A percentile compares a stretch with the other conserved stretches of the same genome.
Conservation (phyloP, 2,888 invertebrate genomes). For the Drosophila sordidula region DNA sequence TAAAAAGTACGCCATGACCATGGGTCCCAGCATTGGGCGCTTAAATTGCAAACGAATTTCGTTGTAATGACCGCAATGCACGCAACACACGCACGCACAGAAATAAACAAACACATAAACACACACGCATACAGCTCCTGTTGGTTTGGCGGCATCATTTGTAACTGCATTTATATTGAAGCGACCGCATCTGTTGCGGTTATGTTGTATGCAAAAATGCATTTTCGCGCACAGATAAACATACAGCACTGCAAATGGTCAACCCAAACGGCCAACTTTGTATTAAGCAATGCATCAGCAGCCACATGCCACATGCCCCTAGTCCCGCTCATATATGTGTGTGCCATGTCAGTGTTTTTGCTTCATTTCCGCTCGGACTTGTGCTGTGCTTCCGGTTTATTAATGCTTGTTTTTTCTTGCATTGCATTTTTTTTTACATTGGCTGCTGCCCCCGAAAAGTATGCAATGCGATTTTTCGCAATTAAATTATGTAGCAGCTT, state of each 20-base stretch:
- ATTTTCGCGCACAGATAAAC: conserved; percentile 81
- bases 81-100: conserved; percentile 28
- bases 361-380: conserved; percentile 70
- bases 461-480: conserved; percentile 46
- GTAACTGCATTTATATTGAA: conserved; percentile 81
- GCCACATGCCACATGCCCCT: conserved; percentile 27
- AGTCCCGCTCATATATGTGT: background rate
- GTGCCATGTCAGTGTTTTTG: conserved; percentile 38
- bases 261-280: conserved; percentile 36
- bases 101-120: background rate
- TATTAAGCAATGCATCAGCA: conserved; percentile 63
- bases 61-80: conserved; percentile 74
- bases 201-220: conserved; percentile 81
- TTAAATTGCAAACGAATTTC: conserved; percentile 75
- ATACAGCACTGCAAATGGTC: conserved; percentile 43
- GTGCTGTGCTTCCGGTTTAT: conserved; percentile 71
- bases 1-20: conserved; percentile 56
- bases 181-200: conserved; percentile 81
- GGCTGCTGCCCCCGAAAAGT: conserved; percentile 29
- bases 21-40: conserved; percentile 24
- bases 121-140: conserved; percentile 7
- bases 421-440: conserved; percentile 44
- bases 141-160: conserved; percentile 61
- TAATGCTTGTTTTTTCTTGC: conserved; percentile 53
- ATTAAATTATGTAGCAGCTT: conserved; percentile 66